These are phyloP conservation scores for Limanda limanda DNA, from an alignment of 2,113 vertebrate species.

Conservation along the genomic window DNA sequence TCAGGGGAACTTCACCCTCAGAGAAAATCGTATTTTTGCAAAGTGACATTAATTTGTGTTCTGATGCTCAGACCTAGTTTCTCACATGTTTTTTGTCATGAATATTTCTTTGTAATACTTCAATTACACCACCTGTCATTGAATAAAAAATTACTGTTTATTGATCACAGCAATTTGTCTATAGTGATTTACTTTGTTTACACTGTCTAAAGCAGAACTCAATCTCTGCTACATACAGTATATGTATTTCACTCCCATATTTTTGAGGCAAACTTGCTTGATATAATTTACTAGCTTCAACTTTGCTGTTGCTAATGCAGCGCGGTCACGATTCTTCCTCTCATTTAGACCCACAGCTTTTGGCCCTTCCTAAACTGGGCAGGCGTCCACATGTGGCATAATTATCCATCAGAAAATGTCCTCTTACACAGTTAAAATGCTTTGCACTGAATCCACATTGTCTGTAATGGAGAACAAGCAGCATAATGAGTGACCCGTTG, in stretches of 20 bases:
- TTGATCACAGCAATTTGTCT: neutral
- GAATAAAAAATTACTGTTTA: slow-evolving; percentile 12
- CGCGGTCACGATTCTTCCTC: neutral
- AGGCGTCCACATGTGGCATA: slow-evolving; percentile 8
- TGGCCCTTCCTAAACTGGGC: neutral
- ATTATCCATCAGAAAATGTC: slow-evolving; percentile 32
- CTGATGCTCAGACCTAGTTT: slow-evolving; percentile 1
- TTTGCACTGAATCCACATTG: slow-evolving; percentile 27
- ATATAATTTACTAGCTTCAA: slow-evolving; percentile 2
- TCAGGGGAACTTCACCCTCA: neutral
- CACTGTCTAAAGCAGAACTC: neutral
- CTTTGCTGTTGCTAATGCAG: slow-evolving; percentile 5
- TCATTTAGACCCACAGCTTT: neutral
- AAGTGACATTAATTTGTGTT: slow-evolving; percentile 27
- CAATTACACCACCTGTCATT: neutral
- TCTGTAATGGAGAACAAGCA: slow-evolving; percentile 21
- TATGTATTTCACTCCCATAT: neutral
- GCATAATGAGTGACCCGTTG: slow-evolving; percentile 13
- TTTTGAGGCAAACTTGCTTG: neutral
- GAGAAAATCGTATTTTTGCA: slow-evolving; percentile 30
- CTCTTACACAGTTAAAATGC: slow-evolving; percentile 10
- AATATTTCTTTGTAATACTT: slow-evolving; percentile 19
- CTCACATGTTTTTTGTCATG: neutral
- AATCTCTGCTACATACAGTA: neutral
- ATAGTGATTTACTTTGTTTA: neutral